Conservation (phyloP, 2,113 vertebrate species). For the Xiphophorus maculatus region DNA sequence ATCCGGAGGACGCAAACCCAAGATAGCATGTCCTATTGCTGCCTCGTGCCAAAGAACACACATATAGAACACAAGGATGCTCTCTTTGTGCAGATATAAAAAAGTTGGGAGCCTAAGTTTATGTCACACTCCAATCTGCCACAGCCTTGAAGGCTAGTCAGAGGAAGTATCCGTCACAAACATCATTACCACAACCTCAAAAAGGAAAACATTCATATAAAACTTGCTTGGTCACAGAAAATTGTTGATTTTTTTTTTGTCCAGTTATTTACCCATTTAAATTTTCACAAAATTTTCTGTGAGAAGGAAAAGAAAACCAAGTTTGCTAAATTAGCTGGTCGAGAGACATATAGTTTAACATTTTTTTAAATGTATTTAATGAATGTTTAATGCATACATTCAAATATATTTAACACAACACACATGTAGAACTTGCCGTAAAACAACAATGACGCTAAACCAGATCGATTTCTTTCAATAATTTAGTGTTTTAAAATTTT, state of each 20-base stretch:
- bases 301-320: not conserved
- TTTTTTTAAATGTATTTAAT: too few relatives aligned
- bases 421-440: too few relatives aligned
- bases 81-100: constrained; percentile 10
- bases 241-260: constrained; percentile 11
- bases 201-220: constrained; percentile 24
- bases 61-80: constrained; percentile 14
- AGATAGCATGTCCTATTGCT: constrained; percentile 43
- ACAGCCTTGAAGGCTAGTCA: constrained; percentile 1
- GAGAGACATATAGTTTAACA: not conserved
- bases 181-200: constrained; percentile 24
- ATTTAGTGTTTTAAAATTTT: too few relatives aligned
- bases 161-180: constrained; percentile 24
- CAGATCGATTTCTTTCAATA: too few relatives aligned
- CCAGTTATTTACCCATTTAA: constrained; percentile 14
- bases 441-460: too few relatives aligned
- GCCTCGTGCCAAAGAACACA: constrained; percentile 50
- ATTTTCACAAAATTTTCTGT: not conserved
- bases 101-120: constrained; percentile 1
- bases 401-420: too few relatives aligned
- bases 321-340: constrained; percentile 21
- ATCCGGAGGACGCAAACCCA: constrained; percentile 47
- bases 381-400: too few relatives aligned
- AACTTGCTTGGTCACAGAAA: constrained; percentile 2
- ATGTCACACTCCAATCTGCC: not conserved